Percentiles rank a stretch among this genome's conserved stretches.
Conservation (phyloP, 2,113 vertebrate genomes). For the Echinops telfairi region DNA sequence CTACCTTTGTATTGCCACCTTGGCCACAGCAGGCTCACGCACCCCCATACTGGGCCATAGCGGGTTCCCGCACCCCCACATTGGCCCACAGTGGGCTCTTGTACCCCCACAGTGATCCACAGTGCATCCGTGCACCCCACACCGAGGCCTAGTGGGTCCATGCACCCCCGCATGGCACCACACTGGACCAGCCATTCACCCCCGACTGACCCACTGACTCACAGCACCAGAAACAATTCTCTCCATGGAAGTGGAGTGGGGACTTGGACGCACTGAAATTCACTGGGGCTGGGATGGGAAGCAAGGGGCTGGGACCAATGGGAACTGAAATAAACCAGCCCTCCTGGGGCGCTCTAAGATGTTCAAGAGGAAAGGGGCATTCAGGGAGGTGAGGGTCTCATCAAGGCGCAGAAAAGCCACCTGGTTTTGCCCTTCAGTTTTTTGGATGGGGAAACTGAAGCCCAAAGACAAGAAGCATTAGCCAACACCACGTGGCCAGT, state of each 20-base stretch:
- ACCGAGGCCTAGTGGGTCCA: no score
- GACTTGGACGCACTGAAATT: background rate
- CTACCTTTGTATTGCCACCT: no score
- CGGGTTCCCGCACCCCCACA: no score
- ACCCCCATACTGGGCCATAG: background rate
- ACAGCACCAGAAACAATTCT: background rate
- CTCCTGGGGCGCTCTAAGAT: background rate
- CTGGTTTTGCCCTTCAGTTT: background rate
- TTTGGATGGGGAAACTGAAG: background rate
- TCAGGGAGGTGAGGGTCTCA: background rate
- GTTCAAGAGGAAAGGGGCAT: background rate
- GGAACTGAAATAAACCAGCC: background rate
- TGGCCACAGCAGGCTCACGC: background rate
- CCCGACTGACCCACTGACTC: background rate
- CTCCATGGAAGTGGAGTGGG: background rate
- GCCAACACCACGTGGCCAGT: background rate
- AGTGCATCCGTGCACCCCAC: background rate
- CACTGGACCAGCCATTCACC: background rate
- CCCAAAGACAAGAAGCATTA: background rate
- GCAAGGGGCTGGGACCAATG: accelerated
- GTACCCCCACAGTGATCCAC: background rate
- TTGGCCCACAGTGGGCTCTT: background rate
- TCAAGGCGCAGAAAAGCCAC: background rate
- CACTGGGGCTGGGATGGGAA: background rate
- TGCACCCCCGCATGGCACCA: background rate